Conservation (phyloP, 2,113 vertebrate genomes). For the Scomber japonicus region DNA sequence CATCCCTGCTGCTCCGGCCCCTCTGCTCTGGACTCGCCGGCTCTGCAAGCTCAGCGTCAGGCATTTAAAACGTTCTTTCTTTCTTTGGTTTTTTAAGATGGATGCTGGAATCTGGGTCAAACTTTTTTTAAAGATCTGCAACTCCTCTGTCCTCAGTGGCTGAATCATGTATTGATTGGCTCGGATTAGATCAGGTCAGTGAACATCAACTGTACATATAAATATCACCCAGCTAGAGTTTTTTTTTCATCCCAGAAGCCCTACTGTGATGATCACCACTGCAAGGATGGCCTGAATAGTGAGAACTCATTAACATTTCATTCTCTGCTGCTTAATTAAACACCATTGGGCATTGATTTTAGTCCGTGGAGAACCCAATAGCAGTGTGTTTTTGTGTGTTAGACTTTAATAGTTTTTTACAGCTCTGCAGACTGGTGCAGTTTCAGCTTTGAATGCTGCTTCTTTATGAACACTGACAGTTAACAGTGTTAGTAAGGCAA, state of each 20-base stretch:
- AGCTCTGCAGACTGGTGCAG: conserved; percentile 21
- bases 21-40: conserved; percentile 25
- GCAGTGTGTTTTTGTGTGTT: conserved; percentile 35
- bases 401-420: conserved; percentile 17
- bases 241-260: conserved; percentile 17
- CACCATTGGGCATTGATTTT: conserved; percentile 56
- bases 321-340: conserved; percentile 68
- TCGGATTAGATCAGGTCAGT: conserved; percentile 19
- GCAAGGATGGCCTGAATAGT: conserved; percentile 53
- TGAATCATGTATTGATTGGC: conserved; percentile 29
- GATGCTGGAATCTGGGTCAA: conserved; percentile 46
- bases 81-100: conserved; percentile 19
- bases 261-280: conserved; percentile 42
- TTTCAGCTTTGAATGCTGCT: conserved; percentile 42
- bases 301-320: conserved; percentile 76
- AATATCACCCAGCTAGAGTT: conserved; percentile 23
- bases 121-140: conserved; percentile 20
- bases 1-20: conserved; percentile 46
- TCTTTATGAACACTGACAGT: conserved; percentile 10
- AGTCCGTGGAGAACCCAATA: conserved; percentile 24
- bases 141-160: not conserved
- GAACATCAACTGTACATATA: conserved; percentile 7
- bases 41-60: conserved; percentile 1
- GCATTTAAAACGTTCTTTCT: not conserved
- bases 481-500: not conserved